phyloP scores from a whole-genome alignment of 2,113 vertebrate genomes.

The Buteo buteo region DNA sequence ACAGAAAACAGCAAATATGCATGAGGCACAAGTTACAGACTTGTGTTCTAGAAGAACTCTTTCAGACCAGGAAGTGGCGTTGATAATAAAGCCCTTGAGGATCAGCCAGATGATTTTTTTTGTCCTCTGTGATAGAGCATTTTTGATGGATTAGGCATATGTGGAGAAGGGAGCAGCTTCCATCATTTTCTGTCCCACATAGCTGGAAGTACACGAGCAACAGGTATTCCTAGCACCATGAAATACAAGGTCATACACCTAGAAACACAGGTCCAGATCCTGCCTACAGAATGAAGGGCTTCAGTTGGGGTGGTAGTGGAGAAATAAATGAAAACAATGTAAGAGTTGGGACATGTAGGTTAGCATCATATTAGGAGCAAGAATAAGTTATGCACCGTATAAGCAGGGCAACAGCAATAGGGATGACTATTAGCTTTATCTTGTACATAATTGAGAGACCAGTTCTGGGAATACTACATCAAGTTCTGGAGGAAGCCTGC shows the following conservation, averaged over 20 bases:
- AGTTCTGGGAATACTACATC: background rate
- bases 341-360: background rate
- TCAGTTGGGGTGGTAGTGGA: background rate
- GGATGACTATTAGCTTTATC: background rate
- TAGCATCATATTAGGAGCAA: background rate
- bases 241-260: background rate
- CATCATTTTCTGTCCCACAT: background rate
- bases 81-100: background rate
- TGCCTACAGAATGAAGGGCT: background rate
- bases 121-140: background rate
- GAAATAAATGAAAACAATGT: background rate
- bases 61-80: background rate
- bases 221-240: background rate
- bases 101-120: background rate
- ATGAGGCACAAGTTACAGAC: background rate
- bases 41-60: background rate
- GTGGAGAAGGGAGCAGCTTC: background rate
- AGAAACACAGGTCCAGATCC: background rate
- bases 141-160: background rate
- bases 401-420: background rate
- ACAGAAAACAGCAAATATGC: background rate
- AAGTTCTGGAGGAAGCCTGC: background rate
- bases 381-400: background rate
- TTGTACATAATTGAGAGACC: background rate
- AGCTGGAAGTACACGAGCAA: background rate